A percentile compares a stretch with the other conserved stretches of the same genome.
Evolutionary conservation across 2,797 vertebrate species (phyloP).

Genomic region (Dromococcyx pavoninus): DNA sequence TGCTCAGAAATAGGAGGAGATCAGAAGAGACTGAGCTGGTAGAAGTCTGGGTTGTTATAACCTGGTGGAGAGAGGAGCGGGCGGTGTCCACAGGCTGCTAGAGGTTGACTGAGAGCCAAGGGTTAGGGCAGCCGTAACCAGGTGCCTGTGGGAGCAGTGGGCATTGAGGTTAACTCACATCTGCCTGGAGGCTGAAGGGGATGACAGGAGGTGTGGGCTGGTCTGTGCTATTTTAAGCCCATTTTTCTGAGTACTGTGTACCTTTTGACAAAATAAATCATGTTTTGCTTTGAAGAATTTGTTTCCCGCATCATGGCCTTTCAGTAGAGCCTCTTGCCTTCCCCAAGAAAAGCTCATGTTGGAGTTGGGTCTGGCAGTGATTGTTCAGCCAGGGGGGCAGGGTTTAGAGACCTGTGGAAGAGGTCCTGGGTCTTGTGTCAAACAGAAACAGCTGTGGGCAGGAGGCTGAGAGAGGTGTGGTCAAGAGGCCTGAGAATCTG

Average conservation of each 20-base stretch:
- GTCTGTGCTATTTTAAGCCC: neutral
- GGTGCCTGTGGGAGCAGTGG: neutral
- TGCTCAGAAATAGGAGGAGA: neutral
- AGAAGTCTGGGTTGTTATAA: neutral
- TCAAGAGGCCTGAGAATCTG: neutral
- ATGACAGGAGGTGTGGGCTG: neutral
- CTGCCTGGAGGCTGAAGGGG: neutral
- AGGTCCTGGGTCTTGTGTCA: neutral
- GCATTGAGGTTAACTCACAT: neutral
- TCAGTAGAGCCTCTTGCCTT: neutral
- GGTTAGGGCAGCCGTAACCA: neutral
- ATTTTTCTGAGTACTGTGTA: neutral
- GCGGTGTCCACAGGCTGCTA: neutral
- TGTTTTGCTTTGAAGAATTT: slow-evolving; percentile 6
- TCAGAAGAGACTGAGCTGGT: neutral
- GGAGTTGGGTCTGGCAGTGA: neutral
- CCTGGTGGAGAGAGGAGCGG: neutral
- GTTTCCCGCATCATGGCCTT: neutral
- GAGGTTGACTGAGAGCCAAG: neutral
- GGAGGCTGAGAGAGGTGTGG: neutral
- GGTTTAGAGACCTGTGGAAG: neutral
- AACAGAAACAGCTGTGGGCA: neutral
- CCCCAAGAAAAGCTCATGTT: neutral
- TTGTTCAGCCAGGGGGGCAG: neutral
- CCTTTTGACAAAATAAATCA: slow-evolving; percentile 24